These are phyloP conservation scores for Pocillopora damicornis DNA, from an alignment of 64 coral and sea anemone species.

Conservation along the genomic window DNA sequence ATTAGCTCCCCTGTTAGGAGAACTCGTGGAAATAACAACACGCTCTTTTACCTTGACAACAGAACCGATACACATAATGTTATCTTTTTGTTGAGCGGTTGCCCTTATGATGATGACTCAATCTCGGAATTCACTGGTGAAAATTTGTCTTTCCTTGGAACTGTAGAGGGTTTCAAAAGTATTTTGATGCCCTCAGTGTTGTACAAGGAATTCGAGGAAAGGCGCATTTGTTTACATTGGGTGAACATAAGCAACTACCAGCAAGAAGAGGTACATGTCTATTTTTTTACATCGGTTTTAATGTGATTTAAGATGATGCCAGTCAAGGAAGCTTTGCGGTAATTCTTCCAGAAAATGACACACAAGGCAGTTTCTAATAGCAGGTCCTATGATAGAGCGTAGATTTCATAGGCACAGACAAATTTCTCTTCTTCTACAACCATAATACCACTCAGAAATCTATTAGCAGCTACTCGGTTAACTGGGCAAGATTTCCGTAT, in stretches of 20 bases:
- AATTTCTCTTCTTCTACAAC: too few relatives aligned
- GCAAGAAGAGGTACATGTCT: background rate
- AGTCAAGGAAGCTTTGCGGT: too few relatives aligned
- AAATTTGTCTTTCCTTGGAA: background rate
- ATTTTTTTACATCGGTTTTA: background rate
- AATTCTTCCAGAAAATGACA: too few relatives aligned
- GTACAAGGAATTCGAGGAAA: conserved; percentile 57
- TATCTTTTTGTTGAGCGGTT: conserved; percentile 65
- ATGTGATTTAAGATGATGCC: too few relatives aligned
- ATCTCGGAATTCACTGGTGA: conserved; percentile 41
- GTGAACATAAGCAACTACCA: conserved; percentile 60
- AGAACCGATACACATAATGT: conserved; percentile 43
- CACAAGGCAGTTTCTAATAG: too few relatives aligned
- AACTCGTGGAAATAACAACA: conserved; percentile 19
- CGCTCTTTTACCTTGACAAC: conserved; percentile 3
- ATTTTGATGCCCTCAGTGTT: conserved; percentile 57
- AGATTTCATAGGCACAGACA: too few relatives aligned
- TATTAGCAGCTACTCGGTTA: too few relatives aligned
- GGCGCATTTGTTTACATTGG: conserved; percentile 66
- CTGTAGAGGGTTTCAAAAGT: conserved; percentile 46
- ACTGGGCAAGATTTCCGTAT: too few relatives aligned
- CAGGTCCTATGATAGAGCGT: too few relatives aligned
- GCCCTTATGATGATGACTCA: conserved; percentile 43
- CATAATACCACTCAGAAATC: too few relatives aligned
- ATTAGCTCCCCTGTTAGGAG: conserved; percentile 72